Evolutionary conservation across 2,113 vertebrate species (phyloP).

Genomic region (Cathartes aura): DNA sequence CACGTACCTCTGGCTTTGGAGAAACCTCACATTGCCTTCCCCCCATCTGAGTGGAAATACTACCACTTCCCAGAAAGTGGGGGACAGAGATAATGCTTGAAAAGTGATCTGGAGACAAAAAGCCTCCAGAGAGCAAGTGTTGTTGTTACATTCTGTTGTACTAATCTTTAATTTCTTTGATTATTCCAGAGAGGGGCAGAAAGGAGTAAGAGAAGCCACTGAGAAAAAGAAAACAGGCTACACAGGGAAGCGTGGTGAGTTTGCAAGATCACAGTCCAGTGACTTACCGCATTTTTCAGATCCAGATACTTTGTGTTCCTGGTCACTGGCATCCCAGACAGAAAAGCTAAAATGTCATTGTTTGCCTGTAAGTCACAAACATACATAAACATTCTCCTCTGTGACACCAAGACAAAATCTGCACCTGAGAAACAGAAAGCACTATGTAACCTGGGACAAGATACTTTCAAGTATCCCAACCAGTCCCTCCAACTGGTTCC

Average conservation of each 20-base stretch:
- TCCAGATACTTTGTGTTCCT: slow-evolving; percentile 97
- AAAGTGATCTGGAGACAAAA: neutral
- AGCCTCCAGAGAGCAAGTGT: neutral
- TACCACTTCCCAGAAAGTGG: fast-evolving
- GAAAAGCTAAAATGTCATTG: slow-evolving; percentile 97
- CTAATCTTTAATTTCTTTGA: neutral
- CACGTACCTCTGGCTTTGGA: neutral
- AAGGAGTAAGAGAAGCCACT: neutral
- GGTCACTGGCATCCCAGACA: slow-evolving; percentile 98
- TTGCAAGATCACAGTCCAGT: neutral
- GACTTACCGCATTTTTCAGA: slow-evolving; percentile 93
- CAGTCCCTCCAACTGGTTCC: neutral
- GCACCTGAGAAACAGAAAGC: neutral
- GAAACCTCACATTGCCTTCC: neutral
- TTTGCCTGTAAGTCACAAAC: slow-evolving; percentile 83
- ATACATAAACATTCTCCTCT: neutral
- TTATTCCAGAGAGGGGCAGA: neutral
- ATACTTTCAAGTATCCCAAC: neutral
- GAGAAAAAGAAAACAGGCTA: neutral
- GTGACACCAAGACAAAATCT: neutral
- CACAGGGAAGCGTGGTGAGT: fast-evolving
- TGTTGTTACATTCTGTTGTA: neutral
- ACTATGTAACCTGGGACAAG: neutral
- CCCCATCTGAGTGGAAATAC: neutral
- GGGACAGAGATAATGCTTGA: neutral